Evolutionary conservation across 1,140 invertebrate species (phyloP), one percentile per base, ranked within the genome.

Genomic region (Dendrolimus kikuchii): DNA sequence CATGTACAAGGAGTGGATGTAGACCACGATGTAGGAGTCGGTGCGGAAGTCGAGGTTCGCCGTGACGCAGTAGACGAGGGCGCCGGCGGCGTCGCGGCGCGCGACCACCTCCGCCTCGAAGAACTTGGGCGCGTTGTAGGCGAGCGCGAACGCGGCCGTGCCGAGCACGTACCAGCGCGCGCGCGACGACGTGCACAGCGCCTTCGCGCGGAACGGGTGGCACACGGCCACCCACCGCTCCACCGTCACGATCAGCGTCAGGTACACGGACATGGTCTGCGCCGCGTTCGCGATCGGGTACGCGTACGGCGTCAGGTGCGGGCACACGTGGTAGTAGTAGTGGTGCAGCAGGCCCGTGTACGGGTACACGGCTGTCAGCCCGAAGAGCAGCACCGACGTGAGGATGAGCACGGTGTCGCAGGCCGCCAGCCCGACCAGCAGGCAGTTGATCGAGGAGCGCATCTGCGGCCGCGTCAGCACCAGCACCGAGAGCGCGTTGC

Each of bases 191-290:
- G 96, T 99, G 83, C 97, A 99, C 47, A 98, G 90, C 0, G 93
- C 94, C 46, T 95, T 90, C 0, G 96, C 96, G 57, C 92, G 90
- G 6, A 99, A 88, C 0, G 97, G 97, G 83, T 98, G 95, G 75
- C 97, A 99, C 0, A 99, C 98, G 1, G 97, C 98, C 43, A 99
- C 95, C 87, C 97, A 99, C 46, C 98, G 90, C 83, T 99, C 98
- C 63, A 98, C 90, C 0, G 98, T 99, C 42, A 99, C 98, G 2
- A 95, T 96, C 46, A 99, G 91, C 0, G 98, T 99, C 60, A 98
- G 90, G 88, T 98, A 99, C 46, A 98, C 95, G 9, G 96, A 97
- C 38, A 95, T 96, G 42, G 96, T 98, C 79, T 96, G 97, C 8
- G 95, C 94, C 5, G 94, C 94, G 67, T 95, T 91, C 1, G 94